Percentiles rank a stretch among this genome's conserved stretches.
phyloP scores from a whole-genome alignment of 2,888 invertebrate genomes.

The Antitype chi region DNA sequence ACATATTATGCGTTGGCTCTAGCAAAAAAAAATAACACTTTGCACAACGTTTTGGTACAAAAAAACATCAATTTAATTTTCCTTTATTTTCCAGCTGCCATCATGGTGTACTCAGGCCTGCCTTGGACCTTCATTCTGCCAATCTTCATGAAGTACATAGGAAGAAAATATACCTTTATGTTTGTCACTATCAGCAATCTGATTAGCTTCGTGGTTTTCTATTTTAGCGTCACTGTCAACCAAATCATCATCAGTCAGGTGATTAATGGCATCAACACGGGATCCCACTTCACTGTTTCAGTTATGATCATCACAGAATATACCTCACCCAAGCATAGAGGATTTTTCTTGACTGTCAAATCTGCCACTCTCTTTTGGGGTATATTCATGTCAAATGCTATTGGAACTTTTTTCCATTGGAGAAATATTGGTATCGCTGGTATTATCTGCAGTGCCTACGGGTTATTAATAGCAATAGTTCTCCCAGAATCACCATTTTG shows the following conservation, averaged over 20 bases:
- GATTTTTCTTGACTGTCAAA: conserved; percentile 67
- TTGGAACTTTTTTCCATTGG: conserved; percentile 74
- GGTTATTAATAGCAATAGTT: conserved; percentile 56
- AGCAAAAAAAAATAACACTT: background rate
- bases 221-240: conserved; percentile 56
- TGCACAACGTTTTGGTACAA: fast-evolving
- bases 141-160: conserved; percentile 44
- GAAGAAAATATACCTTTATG: conserved; percentile 52
- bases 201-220: conserved; percentile 57
- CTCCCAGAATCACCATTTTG: conserved; percentile 74
- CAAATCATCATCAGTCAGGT: conserved; percentile 64
- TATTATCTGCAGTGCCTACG: conserved; percentile 59
- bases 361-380: conserved; percentile 63
- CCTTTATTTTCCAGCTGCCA: conserved; percentile 56
- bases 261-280: conserved; percentile 45
- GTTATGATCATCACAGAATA: conserved; percentile 52
- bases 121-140: conserved; percentile 58
- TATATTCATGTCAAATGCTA: conserved; percentile 64
- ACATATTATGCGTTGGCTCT: background rate
- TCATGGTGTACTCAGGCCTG: conserved; percentile 52
- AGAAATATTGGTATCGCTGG: conserved; percentile 67
- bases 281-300: conserved; percentile 52
- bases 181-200: conserved; percentile 47
- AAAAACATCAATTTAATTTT: background rate
- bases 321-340: conserved; percentile 58